These are phyloP conservation scores for Tupaia tana DNA, from an alignment of 2,113 vertebrate species.

Conservation along the genomic window DNA sequence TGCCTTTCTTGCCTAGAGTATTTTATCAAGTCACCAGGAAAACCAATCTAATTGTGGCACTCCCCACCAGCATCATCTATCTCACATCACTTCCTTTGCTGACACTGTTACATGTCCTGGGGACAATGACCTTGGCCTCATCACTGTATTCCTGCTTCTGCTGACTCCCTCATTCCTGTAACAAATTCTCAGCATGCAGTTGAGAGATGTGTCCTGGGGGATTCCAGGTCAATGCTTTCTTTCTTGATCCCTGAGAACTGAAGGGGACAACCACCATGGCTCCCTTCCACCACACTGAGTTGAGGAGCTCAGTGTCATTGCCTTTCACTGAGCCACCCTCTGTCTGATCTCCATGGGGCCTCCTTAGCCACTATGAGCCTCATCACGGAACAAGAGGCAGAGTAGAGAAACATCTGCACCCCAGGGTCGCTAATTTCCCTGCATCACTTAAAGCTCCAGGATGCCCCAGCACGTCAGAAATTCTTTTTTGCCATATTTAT, in stretches of 20 bases:
- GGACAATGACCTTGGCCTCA: background rate
- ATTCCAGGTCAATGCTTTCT: background rate
- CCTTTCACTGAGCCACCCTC: background rate
- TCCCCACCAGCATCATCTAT: background rate
- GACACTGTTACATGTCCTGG: background rate
- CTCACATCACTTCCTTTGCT: background rate
- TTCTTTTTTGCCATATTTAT: background rate
- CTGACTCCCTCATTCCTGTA: background rate
- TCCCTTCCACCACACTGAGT: background rate
- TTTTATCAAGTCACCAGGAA: background rate
- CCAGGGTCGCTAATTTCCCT: too few relatives aligned
- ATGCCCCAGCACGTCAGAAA: background rate
- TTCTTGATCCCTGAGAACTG: background rate
- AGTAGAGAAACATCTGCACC: background rate
- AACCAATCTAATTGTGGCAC: background rate
- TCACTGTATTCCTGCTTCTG: background rate
- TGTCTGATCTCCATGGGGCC: background rate
- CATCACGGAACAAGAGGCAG: background rate
- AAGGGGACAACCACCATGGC: background rate
- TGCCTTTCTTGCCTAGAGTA: background rate
- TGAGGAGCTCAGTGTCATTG: background rate
- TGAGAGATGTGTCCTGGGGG: background rate
- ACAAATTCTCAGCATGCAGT: background rate
- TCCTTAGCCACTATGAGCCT: background rate
- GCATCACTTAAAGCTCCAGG: background rate